Percentiles rank a stretch among this genome's conserved stretches.
Evolutionary conservation across 2,113 vertebrate species (phyloP).

Genomic region (Bufo bufo): DNA sequence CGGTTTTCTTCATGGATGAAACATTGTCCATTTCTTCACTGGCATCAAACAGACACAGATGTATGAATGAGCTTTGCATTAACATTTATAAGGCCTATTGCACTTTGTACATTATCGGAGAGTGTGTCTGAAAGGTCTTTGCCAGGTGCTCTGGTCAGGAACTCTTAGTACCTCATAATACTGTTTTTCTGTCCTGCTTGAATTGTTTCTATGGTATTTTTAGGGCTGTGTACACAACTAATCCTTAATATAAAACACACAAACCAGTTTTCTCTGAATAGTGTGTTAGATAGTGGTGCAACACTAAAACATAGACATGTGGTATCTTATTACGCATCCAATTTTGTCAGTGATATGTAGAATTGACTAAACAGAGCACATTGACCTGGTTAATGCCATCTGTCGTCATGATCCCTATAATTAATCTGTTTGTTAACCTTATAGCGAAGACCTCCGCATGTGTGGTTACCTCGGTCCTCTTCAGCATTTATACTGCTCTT

Average conservation of each 20-base stretch:
- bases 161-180: not conserved
- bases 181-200: not conserved
- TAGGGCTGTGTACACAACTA: conserved; percentile 6
- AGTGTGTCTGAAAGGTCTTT: not conserved
- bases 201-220: conserved; percentile 35
- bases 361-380: not conserved
- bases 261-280: conserved; percentile 20
- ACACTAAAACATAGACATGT: not conserved
- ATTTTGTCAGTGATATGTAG: not conserved
- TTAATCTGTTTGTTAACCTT: not conserved
- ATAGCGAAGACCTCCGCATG: not conserved
- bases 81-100: not conserved
- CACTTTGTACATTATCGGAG: not conserved
- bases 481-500: not conserved
- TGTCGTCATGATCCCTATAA: not conserved
- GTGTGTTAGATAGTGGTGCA: not conserved
- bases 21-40: too few species aligned
- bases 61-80: not conserved
- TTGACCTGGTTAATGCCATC: conserved; percentile 17
- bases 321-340: not conserved
- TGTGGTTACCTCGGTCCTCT: not conserved
- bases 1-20: too few species aligned
- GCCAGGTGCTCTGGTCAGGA: not conserved
- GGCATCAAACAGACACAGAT: too few species aligned
- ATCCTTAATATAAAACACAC: conserved; percentile 20